Base-by-base conservation (phyloP, 2,888 invertebrate genomes). In the Beris chalybata region DNA sequence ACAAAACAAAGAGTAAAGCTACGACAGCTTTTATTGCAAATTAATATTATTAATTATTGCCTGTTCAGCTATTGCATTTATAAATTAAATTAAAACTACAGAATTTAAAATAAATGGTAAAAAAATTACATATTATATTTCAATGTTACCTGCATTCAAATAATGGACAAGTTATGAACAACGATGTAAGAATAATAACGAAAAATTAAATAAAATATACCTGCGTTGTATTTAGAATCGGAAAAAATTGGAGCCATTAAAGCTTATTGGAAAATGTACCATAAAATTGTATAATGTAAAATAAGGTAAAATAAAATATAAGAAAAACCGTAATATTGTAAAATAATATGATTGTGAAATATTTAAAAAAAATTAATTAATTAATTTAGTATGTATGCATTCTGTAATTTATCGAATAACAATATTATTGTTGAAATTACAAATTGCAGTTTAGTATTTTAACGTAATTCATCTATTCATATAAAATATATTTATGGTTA, bases 1-100 rank as follows among this genome's bases (percentile, higher is more conserved):
- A n/a, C n/a, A 6, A 15, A 48, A 7, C 7, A 38, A 22, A 22
- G 22, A 22, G 22, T 38, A 38, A 15, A 15, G 47, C 54, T 54
- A 13, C 4, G 54, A 11, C 53, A 43, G 54, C 53, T 54, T 45
- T 15, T 38, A 64, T 54, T 45, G 54, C 54, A 11, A 43, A 15
- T 64, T 54, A 54, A 38, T 38, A 52, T 52, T 15, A 61, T 48
- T 54, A 30, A 53, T 64, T 64, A 64, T 64, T 64, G 64, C 64
- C 64, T 64, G 64, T 64, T 64, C 54, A 48, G 64, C 64, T 64
- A 48, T 48, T 48, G 30, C 38, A 38, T 61, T 61, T 61, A 38
- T 38, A 61, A 50, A 48, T 12, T 50, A 50, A 38, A 61, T 53
- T 53, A 38, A 38, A 52, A 61, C 50, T n/a, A 31, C n/a, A n/a